Percentiles rank a stretch among this genome's conserved stretches.
phyloP scores from a whole-genome alignment of 2,888 invertebrate species.

The Calliopum simillimum region DNA sequence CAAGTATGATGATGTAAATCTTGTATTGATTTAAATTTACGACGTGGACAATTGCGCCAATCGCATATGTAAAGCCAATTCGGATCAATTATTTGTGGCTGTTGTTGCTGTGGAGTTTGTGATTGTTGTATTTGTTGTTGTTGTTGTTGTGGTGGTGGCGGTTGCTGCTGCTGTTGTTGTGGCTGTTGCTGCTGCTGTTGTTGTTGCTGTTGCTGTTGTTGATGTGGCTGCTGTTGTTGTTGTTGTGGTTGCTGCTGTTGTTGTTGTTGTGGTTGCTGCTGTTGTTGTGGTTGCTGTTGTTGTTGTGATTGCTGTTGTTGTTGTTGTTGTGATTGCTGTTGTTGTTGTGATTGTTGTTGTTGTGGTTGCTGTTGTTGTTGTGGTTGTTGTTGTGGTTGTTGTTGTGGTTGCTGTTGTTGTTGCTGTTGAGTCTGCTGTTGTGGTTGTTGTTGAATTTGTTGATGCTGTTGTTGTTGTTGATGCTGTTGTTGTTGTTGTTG shows the following conservation, averaged over 20 bases:
- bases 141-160: slow-evolving; percentile 25
- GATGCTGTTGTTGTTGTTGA: slow-evolving; percentile 45
- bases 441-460: slow-evolving; percentile 41
- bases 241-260: slow-evolving; percentile 44
- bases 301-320: slow-evolving; percentile 39
- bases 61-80: slow-evolving; percentile 82
- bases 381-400: slow-evolving; percentile 53
- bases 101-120: slow-evolving; percentile 25
- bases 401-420: slow-evolving; percentile 48
- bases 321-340: slow-evolving; percentile 44
- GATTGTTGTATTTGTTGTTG: slow-evolving; percentile 4
- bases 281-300: slow-evolving; percentile 41
- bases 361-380: slow-evolving; percentile 48
- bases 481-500: slow-evolving; percentile 39
- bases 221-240: slow-evolving; percentile 39
- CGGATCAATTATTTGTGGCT: slow-evolving; percentile 55
- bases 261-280: slow-evolving; percentile 18
- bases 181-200: slow-evolving; percentile 35
- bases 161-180: slow-evolving; percentile 28
- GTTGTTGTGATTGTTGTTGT: slow-evolving; percentile 43
- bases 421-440: slow-evolving; percentile 42
- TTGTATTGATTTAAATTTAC: slow-evolving; percentile 78
- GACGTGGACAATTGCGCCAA: slow-evolving; percentile 90
- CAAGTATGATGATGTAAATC: slow-evolving; percentile 91
- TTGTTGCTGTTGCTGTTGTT: slow-evolving; percentile 27